These are phyloP conservation scores for Platerodrilus igneus DNA, from an alignment of 2,888 invertebrate species.

Conservation along the genomic window DNA sequence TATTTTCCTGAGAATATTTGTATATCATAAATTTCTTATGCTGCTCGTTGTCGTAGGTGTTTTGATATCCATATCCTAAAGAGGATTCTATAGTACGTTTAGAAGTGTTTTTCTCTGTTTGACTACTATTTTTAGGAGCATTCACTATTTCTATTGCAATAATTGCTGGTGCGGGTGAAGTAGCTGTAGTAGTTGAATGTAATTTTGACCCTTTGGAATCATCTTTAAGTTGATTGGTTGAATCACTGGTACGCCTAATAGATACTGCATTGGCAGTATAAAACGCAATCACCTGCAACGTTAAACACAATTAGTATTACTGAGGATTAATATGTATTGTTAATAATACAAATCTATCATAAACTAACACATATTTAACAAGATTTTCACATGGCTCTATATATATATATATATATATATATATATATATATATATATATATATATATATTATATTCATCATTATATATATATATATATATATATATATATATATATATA, in stretches of 20 bases:
- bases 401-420: too few species aligned
- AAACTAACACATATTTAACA: too few species aligned
- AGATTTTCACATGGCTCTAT: too few species aligned
- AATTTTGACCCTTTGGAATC: too few species aligned
- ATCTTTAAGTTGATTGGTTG: too few species aligned
- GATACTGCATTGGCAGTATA: neutral
- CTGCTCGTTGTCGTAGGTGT: constrained; percentile 48
- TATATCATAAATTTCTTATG: constrained; percentile 60
- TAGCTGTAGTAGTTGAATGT: constrained; percentile 4
- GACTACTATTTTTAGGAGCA: constrained; percentile 49
- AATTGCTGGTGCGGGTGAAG: constrained; percentile 51
- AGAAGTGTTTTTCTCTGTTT: constrained; percentile 43
- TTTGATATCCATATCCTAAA: constrained; percentile 64
- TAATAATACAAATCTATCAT: too few species aligned
- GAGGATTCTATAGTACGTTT: constrained; percentile 71
- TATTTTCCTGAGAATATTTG: constrained; percentile 66
- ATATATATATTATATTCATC: too few species aligned
- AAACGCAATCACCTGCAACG: neutral
- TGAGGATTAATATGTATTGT: too few species aligned
- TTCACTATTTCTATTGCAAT: constrained; percentile 61
- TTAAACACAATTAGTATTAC: too few species aligned
- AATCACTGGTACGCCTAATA: neutral
- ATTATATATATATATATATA: too few species aligned
- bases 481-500: too few species aligned
- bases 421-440: too few species aligned